Evolutionary conservation across 1,140 invertebrate species (phyloP), one percentile per base, ranked within the genome.

Genomic region (Limonius californicus): DNA sequence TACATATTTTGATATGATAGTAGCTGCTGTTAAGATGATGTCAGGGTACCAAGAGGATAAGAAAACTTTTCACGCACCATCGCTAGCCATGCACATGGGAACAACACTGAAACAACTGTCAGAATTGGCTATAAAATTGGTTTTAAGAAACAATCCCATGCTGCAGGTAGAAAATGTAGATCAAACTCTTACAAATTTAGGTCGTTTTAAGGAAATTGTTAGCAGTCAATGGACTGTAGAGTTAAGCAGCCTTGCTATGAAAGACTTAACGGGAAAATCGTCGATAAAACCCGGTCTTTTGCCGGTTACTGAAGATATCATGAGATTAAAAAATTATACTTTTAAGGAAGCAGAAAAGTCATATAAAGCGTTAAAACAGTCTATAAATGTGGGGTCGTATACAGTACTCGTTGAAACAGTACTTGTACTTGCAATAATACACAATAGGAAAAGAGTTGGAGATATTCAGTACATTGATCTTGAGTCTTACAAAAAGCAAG

Each of bases 211-310:
- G 57, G 45, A 65, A 43, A 21, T 69, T 47, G 59, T 68, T 23
- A 39, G 57, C 35, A 61, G 20, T 39, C 63, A 69, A 14, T 69
- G 68, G 63, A 63, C 61, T 32, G 39, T 56, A 6, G 68, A 69
- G 55, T 32, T 68, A 12, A 59, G 63, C 8, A 66, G 63, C 55
- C 27, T 69, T 18, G 66, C 66, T 18, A 27, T 68, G 9, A 68
- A 65, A 68, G 54, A 66, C 61, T 47, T 68, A 45, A 69, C 68
- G 23, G 61, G 66, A 59, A 63, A 61, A 43, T 50, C 53, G 12
- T 59, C 35, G 30, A 7, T 60, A 16, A 69, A 68, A 35, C 63
- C 63, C 2, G 62, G 56, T 53, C 27, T 68, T 9, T 43, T 68
- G n/a, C 60, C 63, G 6, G 30, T 68, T 12, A 63, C 61, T 18